A percentile compares a stretch with the other conserved stretches of the same genome.
Conservation (phyloP, 2,113 vertebrate genomes). For the Rostratula benghalensis region DNA sequence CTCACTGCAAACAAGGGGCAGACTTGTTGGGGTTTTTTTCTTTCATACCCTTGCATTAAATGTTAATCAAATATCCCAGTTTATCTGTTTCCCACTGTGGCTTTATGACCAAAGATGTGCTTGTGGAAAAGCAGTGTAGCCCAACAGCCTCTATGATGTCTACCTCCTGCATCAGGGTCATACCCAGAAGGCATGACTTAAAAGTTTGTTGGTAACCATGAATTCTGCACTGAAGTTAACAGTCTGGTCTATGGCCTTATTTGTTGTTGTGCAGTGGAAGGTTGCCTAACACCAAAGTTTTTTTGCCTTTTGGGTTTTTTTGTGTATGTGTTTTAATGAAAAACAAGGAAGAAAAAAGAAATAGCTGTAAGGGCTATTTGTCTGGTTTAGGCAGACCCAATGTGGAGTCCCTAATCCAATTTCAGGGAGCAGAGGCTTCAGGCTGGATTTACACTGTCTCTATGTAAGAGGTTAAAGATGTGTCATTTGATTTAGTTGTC, state of each 20-base stretch:
- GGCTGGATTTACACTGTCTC: not conserved
- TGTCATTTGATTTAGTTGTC: not conserved
- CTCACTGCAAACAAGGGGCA: not conserved
- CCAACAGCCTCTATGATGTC: not conserved
- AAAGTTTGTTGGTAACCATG: not conserved
- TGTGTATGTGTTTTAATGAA: not conserved
- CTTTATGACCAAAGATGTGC: not conserved
- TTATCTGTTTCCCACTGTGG: not conserved
- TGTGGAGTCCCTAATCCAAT: not conserved
- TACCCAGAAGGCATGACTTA: not conserved
- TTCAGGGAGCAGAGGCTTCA: constrained; percentile 11
- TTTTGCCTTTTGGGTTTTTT: not conserved
- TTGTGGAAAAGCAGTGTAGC: not conserved
- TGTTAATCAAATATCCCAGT: not conserved
- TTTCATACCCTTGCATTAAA: not conserved
- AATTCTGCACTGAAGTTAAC: not conserved
- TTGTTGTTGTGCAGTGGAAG: not conserved
- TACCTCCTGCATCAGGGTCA: not conserved
- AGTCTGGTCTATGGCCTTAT: not conserved
- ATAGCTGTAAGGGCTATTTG: not conserved
- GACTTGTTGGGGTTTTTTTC: not conserved
- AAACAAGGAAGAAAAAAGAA: not conserved
- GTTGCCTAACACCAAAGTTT: not conserved
- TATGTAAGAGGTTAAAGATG: not conserved
- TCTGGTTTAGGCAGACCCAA: not conserved